These are phyloP conservation scores for Graptemys geographica DNA, from an alignment of 2,797 vertebrate species.

Conservation along the genomic window DNA sequence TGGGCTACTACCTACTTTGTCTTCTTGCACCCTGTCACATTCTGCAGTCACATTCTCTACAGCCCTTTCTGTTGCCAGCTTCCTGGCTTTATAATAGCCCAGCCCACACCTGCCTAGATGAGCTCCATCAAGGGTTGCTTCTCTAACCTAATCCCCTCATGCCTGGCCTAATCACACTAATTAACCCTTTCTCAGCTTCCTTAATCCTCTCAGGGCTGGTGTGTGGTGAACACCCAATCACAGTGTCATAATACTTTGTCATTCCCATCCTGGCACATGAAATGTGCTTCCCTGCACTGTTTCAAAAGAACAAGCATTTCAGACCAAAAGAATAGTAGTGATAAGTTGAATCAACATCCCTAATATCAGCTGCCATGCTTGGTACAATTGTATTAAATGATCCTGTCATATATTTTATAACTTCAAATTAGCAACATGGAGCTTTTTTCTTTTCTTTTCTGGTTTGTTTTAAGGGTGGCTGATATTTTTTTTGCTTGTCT, in stretches of 20 bases:
- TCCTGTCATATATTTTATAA: constrained; percentile 57
- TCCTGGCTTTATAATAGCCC: not conserved
- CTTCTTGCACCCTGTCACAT: not conserved
- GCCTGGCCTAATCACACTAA: not conserved
- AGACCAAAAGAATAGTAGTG: not conserved
- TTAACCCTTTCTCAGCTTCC: not conserved
- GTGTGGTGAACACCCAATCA: not conserved
- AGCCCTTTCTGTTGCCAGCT: not conserved
- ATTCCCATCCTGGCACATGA: not conserved
- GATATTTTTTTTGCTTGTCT: constrained; percentile 75
- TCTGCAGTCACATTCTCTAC: not conserved
- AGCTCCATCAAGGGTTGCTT: not conserved
- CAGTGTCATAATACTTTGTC: not conserved
- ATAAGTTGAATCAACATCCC: not conserved
- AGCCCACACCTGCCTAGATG: not conserved
- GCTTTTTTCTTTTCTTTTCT: constrained; percentile 39
- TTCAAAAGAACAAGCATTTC: constrained; percentile 24
- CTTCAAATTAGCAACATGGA: constrained; percentile 69
- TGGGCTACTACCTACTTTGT: not conserved
- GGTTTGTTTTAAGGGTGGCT: constrained; percentile 69
- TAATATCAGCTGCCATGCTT: constrained; percentile 29
- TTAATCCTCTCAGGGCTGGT: not conserved
- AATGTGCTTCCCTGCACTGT: not conserved
- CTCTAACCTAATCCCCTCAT: not conserved
- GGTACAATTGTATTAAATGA: constrained; percentile 38